Evolutionary conservation across 1,140 invertebrate genomes (phyloP), one percentile per base, ranked within the genome.

Genomic region (Macrosteles quadrilineatus): DNA sequence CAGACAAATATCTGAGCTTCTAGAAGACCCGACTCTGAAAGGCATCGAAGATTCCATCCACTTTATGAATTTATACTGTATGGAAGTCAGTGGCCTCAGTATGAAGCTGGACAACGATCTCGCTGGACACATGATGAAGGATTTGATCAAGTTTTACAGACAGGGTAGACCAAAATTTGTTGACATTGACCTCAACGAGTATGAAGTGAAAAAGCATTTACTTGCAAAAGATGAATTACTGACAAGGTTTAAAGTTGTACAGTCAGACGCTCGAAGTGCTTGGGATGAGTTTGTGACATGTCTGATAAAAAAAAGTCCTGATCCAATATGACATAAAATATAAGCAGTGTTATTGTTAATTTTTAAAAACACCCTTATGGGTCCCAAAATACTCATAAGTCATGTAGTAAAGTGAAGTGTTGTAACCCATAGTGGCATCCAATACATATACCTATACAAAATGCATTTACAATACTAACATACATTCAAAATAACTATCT

Each of bases 31-130:
- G 4, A 11, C 14, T 11, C n/a, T 50, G 4, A 50, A 19, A 21
- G 47, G 47, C 4, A 50, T 50, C n/a, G 47, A 50, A 50, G 47
- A 50, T 17, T 17, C 47, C 3, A 50, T 50, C 4, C 47, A 50
- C n/a, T 50, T 50, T n/a, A 50, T 50, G 47, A 50, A 50, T 19
- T 50, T 50, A 50, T 50, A 50, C n/a, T 50, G 47, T 50, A 50
- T 50, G 47, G 47, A 50, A 19, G n/a, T 50, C 4, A 50, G 47
- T 21, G 21, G 21, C 21, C 47, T 50, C 6, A 50, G 47, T 21
- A 19, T 50, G 21, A 50, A 50, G 47, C n/a, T 50, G n/a, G n/a
- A 50, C 47, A 17, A 50, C 14, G 47, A 50, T 19, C 4, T 50
- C 4, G 47, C 47, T 19, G 47, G 47, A 3, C 14, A 50, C n/a